These are phyloP conservation scores for Dorcus parallelipipedus DNA, from an alignment of 2,888 invertebrate genomes.

Conservation along the genomic window DNA sequence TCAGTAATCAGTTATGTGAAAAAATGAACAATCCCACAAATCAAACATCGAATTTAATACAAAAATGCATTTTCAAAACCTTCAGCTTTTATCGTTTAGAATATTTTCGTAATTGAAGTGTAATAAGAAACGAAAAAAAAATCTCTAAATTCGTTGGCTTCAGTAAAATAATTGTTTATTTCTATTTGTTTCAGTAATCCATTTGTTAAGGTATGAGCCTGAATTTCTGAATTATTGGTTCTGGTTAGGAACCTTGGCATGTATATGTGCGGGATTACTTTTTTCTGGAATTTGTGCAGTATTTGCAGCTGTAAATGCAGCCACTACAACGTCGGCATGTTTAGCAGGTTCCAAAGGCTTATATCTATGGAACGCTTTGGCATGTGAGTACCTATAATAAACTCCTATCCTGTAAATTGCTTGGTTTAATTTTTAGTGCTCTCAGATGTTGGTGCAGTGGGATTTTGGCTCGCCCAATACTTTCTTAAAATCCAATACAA, in stretches of 20 bases:
- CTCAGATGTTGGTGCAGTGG: slow-evolving; percentile 70
- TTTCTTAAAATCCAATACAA: slow-evolving; percentile 76
- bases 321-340: slow-evolving; percentile 67
- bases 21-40: too few relatives aligned
- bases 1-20: too few relatives aligned
- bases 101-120: too few relatives aligned
- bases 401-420: background rate
- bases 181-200: slow-evolving; percentile 54
- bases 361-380: slow-evolving; percentile 73
- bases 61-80: too few relatives aligned
- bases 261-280: slow-evolving; percentile 66
- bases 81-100: too few relatives aligned
- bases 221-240: slow-evolving; percentile 66
- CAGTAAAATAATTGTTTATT: slow-evolving; percentile 2
- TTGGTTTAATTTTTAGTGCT: slow-evolving; percentile 58
- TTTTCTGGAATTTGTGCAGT: slow-evolving; percentile 68
- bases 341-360: slow-evolving; percentile 67
- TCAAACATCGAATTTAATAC: too few relatives aligned
- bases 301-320: slow-evolving; percentile 77
- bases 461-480: slow-evolving; percentile 83
- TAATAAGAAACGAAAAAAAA: too few relatives aligned
- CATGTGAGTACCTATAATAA: slow-evolving; percentile 56
- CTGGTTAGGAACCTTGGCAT: slow-evolving; percentile 73
- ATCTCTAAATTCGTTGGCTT: background rate
- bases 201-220: slow-evolving; percentile 61